These are phyloP conservation scores for Thamnophis elegans DNA, from an alignment of 2,797 vertebrate species.

Conservation along the genomic window DNA sequence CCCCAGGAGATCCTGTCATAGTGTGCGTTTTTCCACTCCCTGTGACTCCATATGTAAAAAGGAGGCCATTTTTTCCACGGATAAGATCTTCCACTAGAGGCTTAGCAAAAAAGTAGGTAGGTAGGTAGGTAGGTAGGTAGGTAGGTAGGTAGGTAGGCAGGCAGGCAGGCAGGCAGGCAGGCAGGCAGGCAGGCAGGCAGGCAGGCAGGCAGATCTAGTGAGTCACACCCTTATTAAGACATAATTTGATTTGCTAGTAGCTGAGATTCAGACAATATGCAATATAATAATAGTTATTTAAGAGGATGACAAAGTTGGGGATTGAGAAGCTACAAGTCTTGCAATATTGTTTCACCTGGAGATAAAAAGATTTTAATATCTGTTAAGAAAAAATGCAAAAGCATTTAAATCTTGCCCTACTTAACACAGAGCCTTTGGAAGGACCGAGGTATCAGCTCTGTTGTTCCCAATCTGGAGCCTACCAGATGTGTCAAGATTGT, in stretches of 20 bases:
- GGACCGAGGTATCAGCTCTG: neutral
- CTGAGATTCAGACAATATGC: neutral
- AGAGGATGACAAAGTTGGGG: neutral
- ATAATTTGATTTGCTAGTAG: neutral
- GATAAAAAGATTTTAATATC: neutral
- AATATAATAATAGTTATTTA: neutral
- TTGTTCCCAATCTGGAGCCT: neutral
- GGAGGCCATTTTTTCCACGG: no score
- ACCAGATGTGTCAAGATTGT: neutral
- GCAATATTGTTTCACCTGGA: neutral
- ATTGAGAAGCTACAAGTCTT: neutral
- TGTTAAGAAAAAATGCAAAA: neutral
- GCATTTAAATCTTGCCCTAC: neutral
- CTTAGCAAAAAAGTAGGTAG: no score
- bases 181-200: neutral
- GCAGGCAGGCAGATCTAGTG: neutral
- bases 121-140: no score
- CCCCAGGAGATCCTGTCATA: conserved; percentile 93
- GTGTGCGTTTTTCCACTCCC: conserved; percentile 95
- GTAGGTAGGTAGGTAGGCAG: no score
- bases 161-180: no score
- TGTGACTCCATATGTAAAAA: conserved; percentile 95
- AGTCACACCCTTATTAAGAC: neutral
- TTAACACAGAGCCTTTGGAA: neutral
- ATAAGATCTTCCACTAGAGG: no score